phyloP scores from a whole-genome alignment of 2,797 vertebrate species.

The Crypturellus tataupa region DNA sequence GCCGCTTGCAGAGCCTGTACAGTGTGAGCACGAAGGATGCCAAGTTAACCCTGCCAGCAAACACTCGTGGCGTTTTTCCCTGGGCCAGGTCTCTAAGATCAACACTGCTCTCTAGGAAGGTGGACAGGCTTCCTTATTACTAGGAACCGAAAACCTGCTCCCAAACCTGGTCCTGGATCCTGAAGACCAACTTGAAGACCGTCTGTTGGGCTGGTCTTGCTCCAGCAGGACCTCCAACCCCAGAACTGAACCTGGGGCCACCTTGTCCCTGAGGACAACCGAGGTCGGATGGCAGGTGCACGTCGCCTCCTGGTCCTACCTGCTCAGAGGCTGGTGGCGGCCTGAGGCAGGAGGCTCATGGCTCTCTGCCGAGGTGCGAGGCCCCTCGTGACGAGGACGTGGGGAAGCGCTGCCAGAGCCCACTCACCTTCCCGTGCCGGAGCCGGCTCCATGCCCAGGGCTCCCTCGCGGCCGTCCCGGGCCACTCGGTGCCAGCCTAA shows the following conservation, averaged over 20 bases:
- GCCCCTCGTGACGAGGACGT: too few species aligned
- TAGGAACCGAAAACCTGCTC: not conserved
- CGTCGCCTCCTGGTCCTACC: not conserved
- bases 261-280: not conserved
- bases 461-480: not conserved
- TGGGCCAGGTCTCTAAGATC: not conserved
- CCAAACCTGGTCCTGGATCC: not conserved
- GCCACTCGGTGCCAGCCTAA: not conserved
- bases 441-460: not conserved
- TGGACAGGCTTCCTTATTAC: not conserved
- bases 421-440: constrained; percentile 34
- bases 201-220: not conserved
- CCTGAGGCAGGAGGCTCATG: not conserved
- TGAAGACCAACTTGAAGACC: not conserved
- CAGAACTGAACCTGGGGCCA: not conserved
- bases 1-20: not conserved
- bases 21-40: not conserved
- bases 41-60: not conserved
- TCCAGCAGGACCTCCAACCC: not conserved
- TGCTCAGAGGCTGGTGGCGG: not conserved
- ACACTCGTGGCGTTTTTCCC: not conserved
- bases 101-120: not conserved
- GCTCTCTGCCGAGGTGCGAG: not conserved
- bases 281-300: too few species aligned
- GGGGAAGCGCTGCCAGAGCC: not conserved